Evolutionary conservation across 23 tunicate species (phyloP).

Genomic region (Diplosoma virens): DNA sequence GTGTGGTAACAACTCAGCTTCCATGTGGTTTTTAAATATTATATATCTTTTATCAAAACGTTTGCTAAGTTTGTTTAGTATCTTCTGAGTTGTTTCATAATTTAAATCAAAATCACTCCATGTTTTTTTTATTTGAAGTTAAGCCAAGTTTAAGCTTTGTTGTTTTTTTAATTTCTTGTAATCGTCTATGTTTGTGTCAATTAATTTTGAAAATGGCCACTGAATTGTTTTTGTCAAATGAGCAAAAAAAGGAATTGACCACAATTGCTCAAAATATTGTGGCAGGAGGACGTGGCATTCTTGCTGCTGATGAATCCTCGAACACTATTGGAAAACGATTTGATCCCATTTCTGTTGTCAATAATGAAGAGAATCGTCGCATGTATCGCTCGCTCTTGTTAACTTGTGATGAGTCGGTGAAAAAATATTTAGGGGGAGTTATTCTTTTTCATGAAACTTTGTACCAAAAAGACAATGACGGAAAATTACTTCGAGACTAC

Average conservation of each 20-base stretch:
- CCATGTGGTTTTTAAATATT: too few relatives aligned
- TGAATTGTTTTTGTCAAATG: constrained; percentile 54
- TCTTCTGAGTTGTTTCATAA: too few relatives aligned
- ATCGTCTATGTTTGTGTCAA: too few relatives aligned
- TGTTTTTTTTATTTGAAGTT: too few relatives aligned
- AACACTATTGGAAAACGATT: constrained; percentile 95
- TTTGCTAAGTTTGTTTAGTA: too few relatives aligned
- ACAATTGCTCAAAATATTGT: constrained; percentile 78
- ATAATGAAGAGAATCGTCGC: constrained; percentile 85
- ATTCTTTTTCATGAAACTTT: constrained; percentile 94
- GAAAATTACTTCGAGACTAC: constrained; percentile 49
- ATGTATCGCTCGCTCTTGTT: constrained; percentile 73
- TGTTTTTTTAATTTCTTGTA: too few relatives aligned
- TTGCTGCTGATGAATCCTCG: constrained; percentile 95
- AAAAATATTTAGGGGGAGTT: constrained; percentile 79
- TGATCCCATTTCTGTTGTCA: constrained; percentile 67
- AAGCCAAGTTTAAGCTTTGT: too few relatives aligned
- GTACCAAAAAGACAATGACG: constrained; percentile 87
- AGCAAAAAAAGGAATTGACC: constrained; percentile 70
- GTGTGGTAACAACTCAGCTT: too few relatives aligned
- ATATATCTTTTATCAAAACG: too few relatives aligned
- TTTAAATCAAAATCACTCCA: too few relatives aligned
- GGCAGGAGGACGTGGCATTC: constrained; percentile 69
- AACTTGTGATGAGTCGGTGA: constrained; percentile 51
- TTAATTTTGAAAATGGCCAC: too few relatives aligned